Percentiles rank a stretch among this genome's conserved stretches.
These are phyloP conservation scores for Otolemur garnettii DNA, from an alignment of 2,113 vertebrate species.

Conservation along the genomic window DNA sequence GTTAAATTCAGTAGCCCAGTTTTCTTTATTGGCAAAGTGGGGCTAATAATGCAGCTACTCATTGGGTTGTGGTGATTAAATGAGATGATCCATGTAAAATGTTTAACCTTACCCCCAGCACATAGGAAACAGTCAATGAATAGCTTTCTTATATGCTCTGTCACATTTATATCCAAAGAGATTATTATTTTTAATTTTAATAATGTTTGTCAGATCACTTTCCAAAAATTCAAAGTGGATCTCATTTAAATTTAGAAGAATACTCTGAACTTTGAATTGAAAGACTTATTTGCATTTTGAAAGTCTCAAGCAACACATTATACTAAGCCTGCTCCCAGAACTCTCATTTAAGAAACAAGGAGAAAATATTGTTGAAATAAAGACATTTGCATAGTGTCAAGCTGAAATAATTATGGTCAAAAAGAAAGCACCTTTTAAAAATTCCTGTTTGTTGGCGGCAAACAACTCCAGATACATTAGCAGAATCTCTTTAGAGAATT, in stretches of 20 bases:
- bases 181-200: constrained; percentile 59
- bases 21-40: background rate
- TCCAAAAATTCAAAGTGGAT: constrained; percentile 53
- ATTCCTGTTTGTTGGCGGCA: constrained; percentile 16
- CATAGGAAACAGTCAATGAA: background rate
- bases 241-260: constrained; percentile 70
- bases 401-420: background rate
- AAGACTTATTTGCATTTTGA: constrained; percentile 73
- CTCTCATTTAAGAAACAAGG: constrained; percentile 40
- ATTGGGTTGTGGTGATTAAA: background rate
- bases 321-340: constrained; percentile 31
- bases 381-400: background rate
- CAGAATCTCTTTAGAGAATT: constrained; percentile 57
- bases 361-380: constrained; percentile 49
- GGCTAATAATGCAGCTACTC: background rate
- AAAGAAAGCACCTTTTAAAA: constrained; percentile 45
- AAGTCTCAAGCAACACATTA: constrained; percentile 50
- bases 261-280: constrained; percentile 64
- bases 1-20: background rate
- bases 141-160: background rate
- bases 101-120: background rate
- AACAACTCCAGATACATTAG: background rate
- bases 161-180: background rate
- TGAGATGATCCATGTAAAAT: background rate
- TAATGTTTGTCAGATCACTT: constrained; percentile 45